Evolutionary conservation across 2,797 vertebrate species (phyloP).

Genomic region (Neomorphus geoffroyi): DNA sequence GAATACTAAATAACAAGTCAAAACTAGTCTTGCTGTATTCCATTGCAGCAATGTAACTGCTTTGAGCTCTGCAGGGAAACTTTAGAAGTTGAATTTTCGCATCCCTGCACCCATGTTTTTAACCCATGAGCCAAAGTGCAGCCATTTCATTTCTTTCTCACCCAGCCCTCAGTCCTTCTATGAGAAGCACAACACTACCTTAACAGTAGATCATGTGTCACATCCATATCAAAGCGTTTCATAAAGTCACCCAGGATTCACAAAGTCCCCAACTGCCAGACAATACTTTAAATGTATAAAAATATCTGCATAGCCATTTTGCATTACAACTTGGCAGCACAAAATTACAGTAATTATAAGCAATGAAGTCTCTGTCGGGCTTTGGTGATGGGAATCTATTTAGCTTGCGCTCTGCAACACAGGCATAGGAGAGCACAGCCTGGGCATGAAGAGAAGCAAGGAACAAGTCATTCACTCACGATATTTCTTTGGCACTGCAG

Average conservation of each 20-base stretch:
- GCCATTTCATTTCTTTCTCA: neutral
- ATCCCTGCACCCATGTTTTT: neutral
- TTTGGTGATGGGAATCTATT: neutral
- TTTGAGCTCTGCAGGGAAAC: neutral
- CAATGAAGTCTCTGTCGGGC: neutral
- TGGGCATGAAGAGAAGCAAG: neutral
- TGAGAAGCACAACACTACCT: neutral
- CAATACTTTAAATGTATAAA: neutral
- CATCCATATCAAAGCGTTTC: neutral
- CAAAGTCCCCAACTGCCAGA: neutral
- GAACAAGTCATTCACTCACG: neutral
- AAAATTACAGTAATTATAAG: slow-evolving; percentile 21
- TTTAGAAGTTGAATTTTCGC: neutral
- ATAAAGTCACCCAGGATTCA: neutral
- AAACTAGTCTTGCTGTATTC: neutral
- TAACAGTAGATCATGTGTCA: neutral
- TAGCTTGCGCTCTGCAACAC: neutral
- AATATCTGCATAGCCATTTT: neutral
- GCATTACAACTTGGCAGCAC: neutral
- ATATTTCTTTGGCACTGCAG: rapidly evolving
- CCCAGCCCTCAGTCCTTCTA: neutral
- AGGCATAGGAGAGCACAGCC: neutral
- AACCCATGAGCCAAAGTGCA: too few relatives aligned
- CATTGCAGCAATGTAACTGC: neutral
- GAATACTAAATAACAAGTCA: neutral